These are phyloP conservation scores for Zaprionus ornatus DNA, from an alignment of 1,140 invertebrate genomes.

Conservation along the genomic window DNA sequence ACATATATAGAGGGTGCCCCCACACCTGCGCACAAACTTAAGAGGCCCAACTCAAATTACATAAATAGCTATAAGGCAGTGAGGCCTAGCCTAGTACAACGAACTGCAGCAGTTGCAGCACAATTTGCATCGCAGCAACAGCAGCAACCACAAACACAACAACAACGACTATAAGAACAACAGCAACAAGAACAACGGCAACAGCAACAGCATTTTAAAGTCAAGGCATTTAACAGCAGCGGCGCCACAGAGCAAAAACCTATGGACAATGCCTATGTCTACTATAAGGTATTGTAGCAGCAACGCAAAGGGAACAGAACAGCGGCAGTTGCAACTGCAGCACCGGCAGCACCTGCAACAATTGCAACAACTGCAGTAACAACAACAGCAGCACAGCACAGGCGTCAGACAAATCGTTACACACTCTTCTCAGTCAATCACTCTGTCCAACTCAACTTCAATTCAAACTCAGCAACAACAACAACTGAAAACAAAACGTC, in stretches of 20 bases:
- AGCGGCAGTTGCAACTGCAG: constrained; percentile 24
- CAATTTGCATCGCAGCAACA: constrained; percentile 56
- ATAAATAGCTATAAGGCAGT: constrained; percentile 64
- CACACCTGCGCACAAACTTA: constrained; percentile 61
- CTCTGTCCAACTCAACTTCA: constrained; percentile 28
- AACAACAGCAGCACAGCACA: neutral
- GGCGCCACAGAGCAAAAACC: constrained; percentile 57
- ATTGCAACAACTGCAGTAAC: neutral
- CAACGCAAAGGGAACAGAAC: neutral
- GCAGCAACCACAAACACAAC: constrained; percentile 19
- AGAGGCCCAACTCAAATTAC: constrained; percentile 70
- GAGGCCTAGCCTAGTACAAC: constrained; percentile 57
- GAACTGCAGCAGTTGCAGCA: constrained; percentile 65
- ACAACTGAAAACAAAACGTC: constrained; percentile 51
- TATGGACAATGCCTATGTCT: constrained; percentile 84
- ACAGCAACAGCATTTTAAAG: constrained; percentile 61
- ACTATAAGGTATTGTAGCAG: constrained; percentile 82
- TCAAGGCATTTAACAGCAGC: constrained; percentile 50
- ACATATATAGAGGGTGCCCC: neutral
- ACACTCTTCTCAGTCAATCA: constrained; percentile 12
- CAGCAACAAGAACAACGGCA: constrained; percentile 31
- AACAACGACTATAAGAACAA: constrained; percentile 15
- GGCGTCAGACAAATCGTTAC: constrained; percentile 21
- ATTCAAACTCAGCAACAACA: constrained; percentile 41
- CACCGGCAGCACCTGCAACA: constrained; percentile 1